Conservation (phyloP, 2,113 vertebrate genomes). For the Phalacrocorax pelagicus region DNA sequence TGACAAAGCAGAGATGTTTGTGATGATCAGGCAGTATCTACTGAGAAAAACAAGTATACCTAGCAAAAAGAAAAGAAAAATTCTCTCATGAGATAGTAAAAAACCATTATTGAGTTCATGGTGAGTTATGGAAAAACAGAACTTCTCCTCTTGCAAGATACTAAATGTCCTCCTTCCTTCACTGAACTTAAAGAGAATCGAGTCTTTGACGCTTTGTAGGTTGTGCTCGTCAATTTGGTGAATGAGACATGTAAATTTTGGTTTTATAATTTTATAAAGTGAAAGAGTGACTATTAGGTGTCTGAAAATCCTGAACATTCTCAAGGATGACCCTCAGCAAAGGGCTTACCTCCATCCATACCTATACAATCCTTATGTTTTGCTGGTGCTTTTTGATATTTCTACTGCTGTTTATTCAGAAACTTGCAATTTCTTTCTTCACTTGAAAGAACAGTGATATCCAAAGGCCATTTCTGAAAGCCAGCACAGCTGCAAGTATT, state of each 20-base stretch:
- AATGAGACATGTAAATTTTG: neutral
- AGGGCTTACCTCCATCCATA: neutral
- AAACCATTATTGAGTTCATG: neutral
- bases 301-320: neutral
- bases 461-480: neutral
- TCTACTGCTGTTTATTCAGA: neutral
- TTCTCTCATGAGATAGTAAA: neutral
- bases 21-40: conserved; percentile 56
- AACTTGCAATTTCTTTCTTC: neutral
- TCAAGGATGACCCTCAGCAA: neutral
- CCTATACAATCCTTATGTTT: neutral
- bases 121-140: neutral
- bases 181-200: neutral
- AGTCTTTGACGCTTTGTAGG: rapidly evolving
- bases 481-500: neutral
- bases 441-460: neutral
- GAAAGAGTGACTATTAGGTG: neutral
- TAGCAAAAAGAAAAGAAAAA: neutral
- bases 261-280: neutral
- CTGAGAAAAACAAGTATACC: conserved; percentile 16
- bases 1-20: conserved; percentile 46
- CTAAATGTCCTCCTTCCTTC: neutral
- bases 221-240: neutral
- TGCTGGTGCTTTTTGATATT: neutral
- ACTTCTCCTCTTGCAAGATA: neutral